Conservation (phyloP, 30 jellyfish, hydroid and myxozoan genomes). For the Catostylus mosaicus region DNA sequence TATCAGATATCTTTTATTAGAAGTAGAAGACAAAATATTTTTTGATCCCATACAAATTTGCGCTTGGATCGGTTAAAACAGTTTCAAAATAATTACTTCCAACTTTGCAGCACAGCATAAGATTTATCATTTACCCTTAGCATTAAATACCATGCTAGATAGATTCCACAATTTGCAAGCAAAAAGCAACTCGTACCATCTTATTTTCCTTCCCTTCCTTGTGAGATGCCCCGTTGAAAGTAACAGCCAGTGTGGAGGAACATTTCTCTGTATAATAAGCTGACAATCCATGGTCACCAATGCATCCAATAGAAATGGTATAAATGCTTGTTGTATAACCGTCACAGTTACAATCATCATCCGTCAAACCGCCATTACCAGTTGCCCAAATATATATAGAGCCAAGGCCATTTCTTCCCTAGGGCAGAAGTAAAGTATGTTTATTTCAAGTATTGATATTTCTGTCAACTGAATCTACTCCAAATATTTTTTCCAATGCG, state of each 20-base stretch:
- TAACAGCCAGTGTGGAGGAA: slow-evolving; percentile 99
- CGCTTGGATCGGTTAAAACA: too few species aligned
- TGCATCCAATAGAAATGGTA: slow-evolving; percentile 98
- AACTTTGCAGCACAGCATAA: too few species aligned
- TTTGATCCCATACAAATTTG: too few species aligned
- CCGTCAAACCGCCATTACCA: slow-evolving; percentile 99
- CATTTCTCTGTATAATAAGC: slow-evolving; percentile 99
- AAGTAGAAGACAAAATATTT: background rate
- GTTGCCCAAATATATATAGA: slow-evolving; percentile 98
- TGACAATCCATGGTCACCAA: slow-evolving; percentile 98
- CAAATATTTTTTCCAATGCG: too few species aligned
- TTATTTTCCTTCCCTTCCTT: slow-evolving; percentile 96
- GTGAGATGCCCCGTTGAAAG: slow-evolving; percentile 99
- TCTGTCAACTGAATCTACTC: too few species aligned
- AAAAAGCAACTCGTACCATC: too few species aligned
- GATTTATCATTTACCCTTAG: too few species aligned
- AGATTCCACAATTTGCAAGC: too few species aligned
- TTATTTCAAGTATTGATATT: too few species aligned
- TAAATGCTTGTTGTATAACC: slow-evolving; percentile 98
- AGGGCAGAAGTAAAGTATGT: background rate
- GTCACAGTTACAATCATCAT: slow-evolving; percentile 99
- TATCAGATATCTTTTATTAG: background rate
- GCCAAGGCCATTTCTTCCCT: slow-evolving; percentile 97
- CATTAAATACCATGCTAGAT: too few species aligned
- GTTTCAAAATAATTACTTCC: too few species aligned